Conservation (phyloP, 2,113 vertebrate genomes). For the Cathartes aura region DNA sequence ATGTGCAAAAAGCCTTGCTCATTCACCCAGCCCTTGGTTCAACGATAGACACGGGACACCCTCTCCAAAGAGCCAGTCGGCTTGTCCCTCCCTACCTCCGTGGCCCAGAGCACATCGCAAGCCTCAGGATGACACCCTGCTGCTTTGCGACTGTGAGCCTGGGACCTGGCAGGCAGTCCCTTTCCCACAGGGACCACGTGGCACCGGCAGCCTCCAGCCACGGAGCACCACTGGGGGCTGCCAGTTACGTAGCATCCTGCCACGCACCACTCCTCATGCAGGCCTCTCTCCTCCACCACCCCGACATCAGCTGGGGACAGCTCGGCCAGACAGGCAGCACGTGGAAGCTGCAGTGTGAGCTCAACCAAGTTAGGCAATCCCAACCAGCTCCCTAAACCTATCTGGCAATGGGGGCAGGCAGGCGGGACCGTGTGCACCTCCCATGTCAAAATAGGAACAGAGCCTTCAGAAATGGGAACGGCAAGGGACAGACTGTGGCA, state of each 20-base stretch:
- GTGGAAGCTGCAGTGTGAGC: neutral
- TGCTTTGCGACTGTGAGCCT: neutral
- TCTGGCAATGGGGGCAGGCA: too few relatives aligned
- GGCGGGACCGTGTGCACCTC: neutral
- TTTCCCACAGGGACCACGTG: neutral
- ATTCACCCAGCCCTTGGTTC: neutral
- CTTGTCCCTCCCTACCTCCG: neutral
- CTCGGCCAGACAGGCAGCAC: neutral
- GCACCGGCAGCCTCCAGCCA: neutral
- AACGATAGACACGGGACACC: accelerated
- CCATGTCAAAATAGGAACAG: neutral
- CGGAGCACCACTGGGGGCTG: neutral
- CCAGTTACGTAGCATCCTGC: neutral
- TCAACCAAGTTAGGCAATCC: neutral
- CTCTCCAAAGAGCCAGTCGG: neutral
- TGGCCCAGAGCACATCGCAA: neutral
- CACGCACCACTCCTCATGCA: accelerated
- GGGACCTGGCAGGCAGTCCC: neutral
- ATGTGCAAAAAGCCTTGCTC: neutral
- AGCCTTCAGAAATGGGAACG: neutral
- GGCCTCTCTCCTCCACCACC: neutral
- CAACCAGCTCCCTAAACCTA: neutral
- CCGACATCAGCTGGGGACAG: accelerated
- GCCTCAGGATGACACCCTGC: neutral
- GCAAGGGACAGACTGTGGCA: neutral